Evolutionary conservation across 2,797 vertebrate species (phyloP).

Genomic region (Galaxias olidus): DNA sequence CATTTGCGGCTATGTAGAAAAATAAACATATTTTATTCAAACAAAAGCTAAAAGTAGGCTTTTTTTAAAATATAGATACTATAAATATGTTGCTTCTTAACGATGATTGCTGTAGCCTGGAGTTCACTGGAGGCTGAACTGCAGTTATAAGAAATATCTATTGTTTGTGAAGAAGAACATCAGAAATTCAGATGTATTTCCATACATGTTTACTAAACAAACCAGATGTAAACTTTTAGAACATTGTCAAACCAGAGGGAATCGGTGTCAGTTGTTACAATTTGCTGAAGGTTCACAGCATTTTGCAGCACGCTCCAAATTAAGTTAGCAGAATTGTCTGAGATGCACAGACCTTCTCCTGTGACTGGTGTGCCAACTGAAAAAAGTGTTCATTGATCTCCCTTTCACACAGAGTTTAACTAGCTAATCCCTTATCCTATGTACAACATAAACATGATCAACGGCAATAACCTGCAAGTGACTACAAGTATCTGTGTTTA

Average conservation of each 20-base stretch:
- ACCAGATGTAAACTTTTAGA: too few relatives aligned
- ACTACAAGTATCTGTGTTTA: constrained; percentile 31
- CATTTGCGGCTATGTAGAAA: constrained; percentile 22
- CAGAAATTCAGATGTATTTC: too few relatives aligned
- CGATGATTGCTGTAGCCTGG: too few relatives aligned
- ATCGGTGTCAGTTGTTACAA: neutral
- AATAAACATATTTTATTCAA: constrained; percentile 11
- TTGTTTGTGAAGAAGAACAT: too few relatives aligned
- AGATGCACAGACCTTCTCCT: constrained; percentile 30
- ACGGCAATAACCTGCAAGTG: constrained; percentile 33
- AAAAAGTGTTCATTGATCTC: constrained; percentile 38
- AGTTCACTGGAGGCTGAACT: too few relatives aligned
- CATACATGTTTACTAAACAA: too few relatives aligned
- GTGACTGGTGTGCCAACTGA: constrained; percentile 32
- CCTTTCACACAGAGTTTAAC: constrained; percentile 29
- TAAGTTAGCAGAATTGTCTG: constrained; percentile 26
- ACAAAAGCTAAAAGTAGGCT: too few relatives aligned
- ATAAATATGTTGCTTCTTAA: too few relatives aligned
- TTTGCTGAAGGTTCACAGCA: constrained; percentile 23
- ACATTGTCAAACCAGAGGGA: constrained; percentile 11
- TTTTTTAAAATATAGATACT: too few relatives aligned
- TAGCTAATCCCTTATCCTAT: constrained; percentile 26
- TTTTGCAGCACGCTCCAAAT: constrained; percentile 24
- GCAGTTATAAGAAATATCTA: too few relatives aligned
- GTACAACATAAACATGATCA: constrained; percentile 38